phyloP scores from a whole-genome alignment of 2,888 invertebrate species.

The Meta bourneti region DNA sequence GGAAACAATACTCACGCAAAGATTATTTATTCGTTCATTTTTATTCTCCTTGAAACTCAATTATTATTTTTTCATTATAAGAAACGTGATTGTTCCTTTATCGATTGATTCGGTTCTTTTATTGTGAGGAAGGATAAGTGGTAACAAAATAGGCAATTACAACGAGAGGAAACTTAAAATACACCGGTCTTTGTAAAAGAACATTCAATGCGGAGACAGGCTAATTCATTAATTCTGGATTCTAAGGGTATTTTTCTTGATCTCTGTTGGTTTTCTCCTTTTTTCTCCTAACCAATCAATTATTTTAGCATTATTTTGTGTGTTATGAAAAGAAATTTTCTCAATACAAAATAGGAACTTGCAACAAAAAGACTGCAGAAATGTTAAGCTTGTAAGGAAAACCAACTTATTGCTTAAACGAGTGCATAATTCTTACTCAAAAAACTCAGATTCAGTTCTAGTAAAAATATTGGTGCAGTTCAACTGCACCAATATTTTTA shows the following conservation, averaged over 20 bases:
- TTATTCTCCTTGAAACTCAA: background rate
- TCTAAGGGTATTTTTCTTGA: background rate
- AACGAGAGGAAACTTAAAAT: background rate
- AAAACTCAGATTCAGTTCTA: no score
- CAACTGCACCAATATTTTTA: no score
- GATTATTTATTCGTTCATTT: background rate
- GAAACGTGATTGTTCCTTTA: background rate
- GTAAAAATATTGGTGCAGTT: no score
- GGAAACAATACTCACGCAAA: background rate
- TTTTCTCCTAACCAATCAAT: background rate
- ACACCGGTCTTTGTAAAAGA: background rate
- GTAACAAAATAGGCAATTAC: background rate
- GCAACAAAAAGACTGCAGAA: no score
- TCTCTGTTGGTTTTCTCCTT: background rate
- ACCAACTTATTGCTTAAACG: no score
- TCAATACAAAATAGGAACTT: no score
- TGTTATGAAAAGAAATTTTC: no score
- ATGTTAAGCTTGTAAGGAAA: no score
- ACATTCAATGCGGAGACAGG: background rate
- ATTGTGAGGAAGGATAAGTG: background rate
- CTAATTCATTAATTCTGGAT: background rate
- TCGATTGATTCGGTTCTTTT: background rate
- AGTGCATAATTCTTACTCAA: no score
- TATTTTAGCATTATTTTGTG: no score
- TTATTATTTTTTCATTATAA: background rate